Base-by-base conservation (phyloP, 2,888 invertebrate genomes). In the Leuctra nigra region DNA sequence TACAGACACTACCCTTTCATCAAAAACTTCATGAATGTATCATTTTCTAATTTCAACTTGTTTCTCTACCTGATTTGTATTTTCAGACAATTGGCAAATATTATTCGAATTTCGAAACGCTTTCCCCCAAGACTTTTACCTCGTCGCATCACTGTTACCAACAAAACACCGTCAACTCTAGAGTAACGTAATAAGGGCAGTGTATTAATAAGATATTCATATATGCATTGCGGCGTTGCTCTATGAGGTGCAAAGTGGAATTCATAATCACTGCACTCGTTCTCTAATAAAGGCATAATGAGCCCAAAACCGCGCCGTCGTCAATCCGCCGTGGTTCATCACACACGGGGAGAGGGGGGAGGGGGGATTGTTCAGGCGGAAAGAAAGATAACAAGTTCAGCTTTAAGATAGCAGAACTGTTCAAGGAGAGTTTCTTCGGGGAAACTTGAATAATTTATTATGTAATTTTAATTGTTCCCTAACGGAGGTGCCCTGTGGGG, bases 271-370 rank as follows among this genome's bases (percentile, higher is more conserved):
- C 44, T 44, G 44, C 44, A 44, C 44, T 16, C 22, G n/a, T n/a
- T n/a, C n/a, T n/a, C 44, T 44, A 44, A 44, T 44, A 23, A 44
- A 44, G 44, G 23, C 23, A 23, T 44, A 44, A 44, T 44, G 44
- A 44, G 44, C 44, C 22, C 23, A n/a, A 20, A 20, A 20, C 44
- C 44, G 39, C 44, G n/a, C 44, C 44, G 22, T 44, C 29, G 7
- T 29, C 29, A n/a, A n/a, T n/a, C n/a, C n/a, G n/a, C n/a, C n/a
- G n/a, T n/a, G n/a, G n/a, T n/a, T n/a, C n/a, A n/a, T n/a, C n/a
- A n/a, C n/a, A n/a, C n/a, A n/a, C n/a, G n/a, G n/a, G n/a, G n/a
- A n/a, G n/a, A n/a, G n/a, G n/a, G n/a, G n/a, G n/a, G n/a, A n/a
- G n/a, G 23, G 44, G 23, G 13, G 23, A 44, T 44, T 23, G 23